Evolutionary conservation across 2,888 invertebrate genomes (phyloP).

Genomic region (Drosophila algonquin): DNA sequence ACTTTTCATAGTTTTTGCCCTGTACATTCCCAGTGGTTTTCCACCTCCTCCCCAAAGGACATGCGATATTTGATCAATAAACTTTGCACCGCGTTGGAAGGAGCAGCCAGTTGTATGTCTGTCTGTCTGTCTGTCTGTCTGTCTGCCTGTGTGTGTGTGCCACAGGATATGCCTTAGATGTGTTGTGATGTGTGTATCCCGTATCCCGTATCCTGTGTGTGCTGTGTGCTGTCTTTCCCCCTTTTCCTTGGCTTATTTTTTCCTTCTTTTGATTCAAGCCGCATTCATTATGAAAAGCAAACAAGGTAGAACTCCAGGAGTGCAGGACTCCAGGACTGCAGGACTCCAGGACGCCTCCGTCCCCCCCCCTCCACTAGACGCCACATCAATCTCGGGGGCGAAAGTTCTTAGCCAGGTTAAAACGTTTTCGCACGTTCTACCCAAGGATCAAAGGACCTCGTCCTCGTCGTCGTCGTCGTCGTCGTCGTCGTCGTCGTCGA

Average conservation of each 20-base stretch:
- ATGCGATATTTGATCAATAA: constrained; percentile 79
- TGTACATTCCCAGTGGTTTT: constrained; percentile 18
- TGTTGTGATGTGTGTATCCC: constrained; percentile 23
- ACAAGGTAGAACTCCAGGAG: constrained; percentile 54
- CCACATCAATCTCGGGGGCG: constrained; percentile 62
- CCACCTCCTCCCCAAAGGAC: constrained; percentile 46
- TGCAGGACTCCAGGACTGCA: constrained; percentile 13
- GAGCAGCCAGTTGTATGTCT: not conserved
- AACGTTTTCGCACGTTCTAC: constrained; percentile 60
- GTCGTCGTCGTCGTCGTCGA: constrained; percentile 21
- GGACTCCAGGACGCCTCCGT: too few species aligned
- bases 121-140: not conserved
- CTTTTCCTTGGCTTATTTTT: constrained; percentile 51
- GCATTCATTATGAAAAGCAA: constrained; percentile 78
- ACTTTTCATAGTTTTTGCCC: constrained; percentile 12
- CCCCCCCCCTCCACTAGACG: constrained; percentile 44
- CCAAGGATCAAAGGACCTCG: constrained; percentile 57
- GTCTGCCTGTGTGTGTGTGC: not conserved
- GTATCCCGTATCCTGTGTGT: constrained; percentile 43
- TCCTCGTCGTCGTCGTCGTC: constrained; percentile 2
- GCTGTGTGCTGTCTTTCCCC: constrained; percentile 16
- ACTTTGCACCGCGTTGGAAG: constrained; percentile 21
- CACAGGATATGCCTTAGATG: constrained; percentile 20
- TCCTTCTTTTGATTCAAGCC: constrained; percentile 54
- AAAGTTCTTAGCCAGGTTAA: constrained; percentile 38